A percentile compares a stretch with the other conserved stretches of the same genome.
Conservation (phyloP, 1,140 invertebrate species). For the Sycobia sp. region DNA sequence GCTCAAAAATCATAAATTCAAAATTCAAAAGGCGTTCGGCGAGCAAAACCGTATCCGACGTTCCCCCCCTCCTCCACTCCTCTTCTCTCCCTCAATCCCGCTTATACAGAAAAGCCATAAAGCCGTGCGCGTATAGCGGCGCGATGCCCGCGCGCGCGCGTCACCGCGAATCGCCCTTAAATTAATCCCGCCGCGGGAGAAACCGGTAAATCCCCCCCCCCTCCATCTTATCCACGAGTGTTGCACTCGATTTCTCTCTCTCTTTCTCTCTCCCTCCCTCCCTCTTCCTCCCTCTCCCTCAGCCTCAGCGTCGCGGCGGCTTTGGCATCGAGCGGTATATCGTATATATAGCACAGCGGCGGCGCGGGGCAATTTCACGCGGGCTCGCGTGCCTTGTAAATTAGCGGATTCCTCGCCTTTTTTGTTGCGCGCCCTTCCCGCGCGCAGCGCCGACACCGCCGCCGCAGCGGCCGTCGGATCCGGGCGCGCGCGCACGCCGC, state of each 20-base stretch:
- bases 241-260: not conserved
- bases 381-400: slow-evolving; percentile 29
- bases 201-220: slow-evolving; percentile 15
- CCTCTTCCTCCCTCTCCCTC: not conserved
- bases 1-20: slow-evolving; percentile 24
- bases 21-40: slow-evolving; percentile 23
- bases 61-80: not conserved
- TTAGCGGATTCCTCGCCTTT: slow-evolving; percentile 31
- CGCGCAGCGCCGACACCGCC: too few relatives aligned
- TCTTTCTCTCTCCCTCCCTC: not conserved
- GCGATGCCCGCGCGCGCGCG: not conserved
- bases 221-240: too few relatives aligned
- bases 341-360: too few relatives aligned
- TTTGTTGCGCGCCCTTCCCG: slow-evolving; percentile 15
- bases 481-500: not conserved
- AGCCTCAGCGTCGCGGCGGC: not conserved
- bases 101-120: slow-evolving; percentile 12
- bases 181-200: slow-evolving; percentile 16
- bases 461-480: not conserved
- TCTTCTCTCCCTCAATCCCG: too few relatives aligned
- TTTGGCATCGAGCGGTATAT: too few relatives aligned
- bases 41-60: not conserved
- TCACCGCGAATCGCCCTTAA: slow-evolving; percentile 21
- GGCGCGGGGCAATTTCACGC: slow-evolving; percentile 12
- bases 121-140: not conserved